These are phyloP conservation scores for Melanostigma gelatinosum DNA, from an alignment of 2,113 vertebrate genomes.

Conservation along the genomic window DNA sequence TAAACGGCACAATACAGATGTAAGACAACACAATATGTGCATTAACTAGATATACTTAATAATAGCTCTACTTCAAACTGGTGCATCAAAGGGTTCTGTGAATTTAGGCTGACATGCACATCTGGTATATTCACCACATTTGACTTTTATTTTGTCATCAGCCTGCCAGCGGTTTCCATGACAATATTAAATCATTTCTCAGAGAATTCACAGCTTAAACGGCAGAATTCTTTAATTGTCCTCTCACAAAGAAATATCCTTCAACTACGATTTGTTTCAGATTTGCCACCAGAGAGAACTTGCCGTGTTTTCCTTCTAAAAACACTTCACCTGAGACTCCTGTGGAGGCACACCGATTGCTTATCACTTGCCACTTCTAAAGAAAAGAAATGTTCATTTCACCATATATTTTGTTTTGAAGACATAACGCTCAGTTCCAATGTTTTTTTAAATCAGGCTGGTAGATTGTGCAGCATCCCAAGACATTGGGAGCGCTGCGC, in stretches of 20 bases:
- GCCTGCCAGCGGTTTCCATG: background rate
- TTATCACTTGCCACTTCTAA: conserved; percentile 55
- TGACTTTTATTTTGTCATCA: background rate
- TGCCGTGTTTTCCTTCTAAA: conserved; percentile 41
- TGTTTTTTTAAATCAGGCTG: conserved; percentile 62
- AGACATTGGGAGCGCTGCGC: conserved; percentile 37
- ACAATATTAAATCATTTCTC: conserved; percentile 8
- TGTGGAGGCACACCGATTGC: conserved; percentile 42
- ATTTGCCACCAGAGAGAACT: conserved; percentile 13
- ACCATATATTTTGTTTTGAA: conserved; percentile 65
- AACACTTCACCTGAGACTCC: conserved; percentile 18
- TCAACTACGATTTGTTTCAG: background rate
- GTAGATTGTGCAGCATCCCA: conserved; percentile 57
- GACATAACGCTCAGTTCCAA: conserved; percentile 57
- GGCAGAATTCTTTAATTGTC: background rate
- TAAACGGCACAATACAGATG: background rate
- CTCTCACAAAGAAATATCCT: conserved; percentile 2
- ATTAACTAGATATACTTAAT: background rate
- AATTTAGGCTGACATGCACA: background rate
- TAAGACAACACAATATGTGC: conserved; percentile 3
- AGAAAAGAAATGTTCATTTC: conserved; percentile 54
- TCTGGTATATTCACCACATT: background rate
- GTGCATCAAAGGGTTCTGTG: background rate
- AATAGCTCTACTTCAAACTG: background rate
- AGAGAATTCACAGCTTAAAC: background rate